phyloP scores from a whole-genome alignment of 2,888 invertebrate species.

The Cinara cedri region DNA sequence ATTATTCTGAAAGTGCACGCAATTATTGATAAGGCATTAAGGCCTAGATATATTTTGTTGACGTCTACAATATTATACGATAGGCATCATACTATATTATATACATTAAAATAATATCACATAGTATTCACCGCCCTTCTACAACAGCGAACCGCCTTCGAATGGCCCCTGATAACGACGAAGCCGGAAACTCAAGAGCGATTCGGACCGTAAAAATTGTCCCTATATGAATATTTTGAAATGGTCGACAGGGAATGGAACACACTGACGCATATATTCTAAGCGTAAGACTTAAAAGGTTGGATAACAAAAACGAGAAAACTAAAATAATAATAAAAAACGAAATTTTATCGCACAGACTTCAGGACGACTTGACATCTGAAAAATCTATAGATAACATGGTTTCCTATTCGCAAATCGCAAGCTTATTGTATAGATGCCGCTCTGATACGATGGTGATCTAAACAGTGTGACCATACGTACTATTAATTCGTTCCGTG shows the following conservation, averaged over 20 bases:
- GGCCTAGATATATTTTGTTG: conserved; percentile 19
- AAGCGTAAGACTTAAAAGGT: too few relatives aligned
- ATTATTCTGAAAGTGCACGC: neutral
- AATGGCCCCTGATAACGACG: neutral
- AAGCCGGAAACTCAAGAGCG: neutral
- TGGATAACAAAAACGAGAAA: too few relatives aligned
- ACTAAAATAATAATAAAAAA: too few relatives aligned
- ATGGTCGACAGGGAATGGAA: too few relatives aligned
- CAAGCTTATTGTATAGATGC: neutral
- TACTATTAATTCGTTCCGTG: neutral
- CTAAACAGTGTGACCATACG: conserved; percentile 35
- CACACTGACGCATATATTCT: too few relatives aligned
- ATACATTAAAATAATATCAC: neutral
- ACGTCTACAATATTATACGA: conserved; percentile 45
- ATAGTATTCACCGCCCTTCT: conserved; percentile 26
- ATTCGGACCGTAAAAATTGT: too few relatives aligned
- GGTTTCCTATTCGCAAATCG: neutral
- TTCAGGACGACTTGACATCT: too few relatives aligned
- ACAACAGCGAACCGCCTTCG: neutral
- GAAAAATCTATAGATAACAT: too few relatives aligned
- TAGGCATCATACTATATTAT: neutral
- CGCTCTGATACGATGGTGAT: neutral
- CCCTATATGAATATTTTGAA: too few relatives aligned
- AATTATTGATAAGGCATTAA: conserved; percentile 11
- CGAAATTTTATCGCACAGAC: too few relatives aligned